Evolutionary conservation across 2,797 vertebrate species (phyloP), one percentile per base, ranked within the genome.

Genomic region (Agapornis canus): DNA sequence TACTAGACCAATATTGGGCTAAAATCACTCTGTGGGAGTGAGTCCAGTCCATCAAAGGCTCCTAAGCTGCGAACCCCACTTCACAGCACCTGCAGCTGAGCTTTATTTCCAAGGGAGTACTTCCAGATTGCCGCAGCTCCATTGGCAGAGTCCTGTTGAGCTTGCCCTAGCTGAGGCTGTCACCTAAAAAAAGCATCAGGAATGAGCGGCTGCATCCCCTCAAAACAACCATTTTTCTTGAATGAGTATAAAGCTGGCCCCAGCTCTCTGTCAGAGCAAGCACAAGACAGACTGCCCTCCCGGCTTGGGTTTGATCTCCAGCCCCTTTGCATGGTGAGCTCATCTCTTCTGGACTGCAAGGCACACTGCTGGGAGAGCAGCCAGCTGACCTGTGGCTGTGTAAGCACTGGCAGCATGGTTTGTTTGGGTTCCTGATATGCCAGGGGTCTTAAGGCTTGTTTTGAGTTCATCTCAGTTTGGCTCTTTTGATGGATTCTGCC

Each of bases 351-450:
- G 71, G 63, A 84, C 60, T 5, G 37, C 54, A 4, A 89, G 82
- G 65, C 94, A 83, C 76, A 26, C 89, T 51, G 39, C 72, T 91
- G 89, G 94, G 96, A 93, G 37, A 37, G 17, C 66, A 66, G 92
- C 94, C 95, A 96, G 82, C 82, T 94, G 92, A 88, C 86, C 92
- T 12, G 5, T 0, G 10, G 82, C 87, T 85, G 82, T 22, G 7
- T 2, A 6, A 88, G 39, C 61, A 13, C 91, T 93, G 91, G 77
- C 89, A 93, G 83, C 68, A 21, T 0, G 10, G 57, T 72, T 92
- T 95, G 78, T 97, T 95, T 96, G 94, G 86, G 94, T 95, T 96
- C 72, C 81, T 78, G 49, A 64, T 29, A 80, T 72, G 91, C 92
- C 85, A 86, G 57, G 91, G 94, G 94, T 95, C 95, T 86, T 18